Conservation (phyloP, 2,797 vertebrate genomes). For the Cryptoblepharus egeriae region DNA sequence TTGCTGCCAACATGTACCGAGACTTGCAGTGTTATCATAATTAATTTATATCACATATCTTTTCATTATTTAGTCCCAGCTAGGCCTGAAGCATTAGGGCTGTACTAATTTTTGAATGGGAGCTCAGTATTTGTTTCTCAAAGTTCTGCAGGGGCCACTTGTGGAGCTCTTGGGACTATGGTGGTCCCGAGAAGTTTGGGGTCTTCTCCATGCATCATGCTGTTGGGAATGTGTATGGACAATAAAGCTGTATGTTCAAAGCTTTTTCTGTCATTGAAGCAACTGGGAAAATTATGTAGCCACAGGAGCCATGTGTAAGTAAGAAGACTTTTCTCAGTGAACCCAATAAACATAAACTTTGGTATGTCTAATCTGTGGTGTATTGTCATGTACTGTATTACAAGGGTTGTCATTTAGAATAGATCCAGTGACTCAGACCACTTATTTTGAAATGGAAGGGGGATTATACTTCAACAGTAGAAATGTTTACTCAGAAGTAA, state of each 20-base stretch:
- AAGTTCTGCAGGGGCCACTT: conserved; percentile 6
- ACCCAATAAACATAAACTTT: neutral
- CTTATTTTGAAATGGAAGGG: too few relatives aligned
- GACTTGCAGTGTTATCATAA: conserved; percentile 15
- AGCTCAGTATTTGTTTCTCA: conserved; percentile 23
- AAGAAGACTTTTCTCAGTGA: neutral
- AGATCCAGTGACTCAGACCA: too few relatives aligned
- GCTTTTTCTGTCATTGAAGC: neutral
- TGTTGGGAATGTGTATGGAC: neutral
- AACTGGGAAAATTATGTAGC: neutral
- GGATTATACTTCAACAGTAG: too few relatives aligned
- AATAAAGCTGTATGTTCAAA: neutral
- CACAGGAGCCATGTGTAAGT: neutral
- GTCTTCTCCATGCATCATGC: neutral
- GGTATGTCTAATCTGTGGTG: neutral
- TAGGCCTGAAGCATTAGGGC: conserved; percentile 26
- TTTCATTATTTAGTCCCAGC: conserved; percentile 33
- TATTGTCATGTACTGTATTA: too few relatives aligned
- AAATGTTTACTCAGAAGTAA: too few relatives aligned
- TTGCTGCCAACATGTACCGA: conserved; percentile 39
- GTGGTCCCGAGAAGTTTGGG: neutral
- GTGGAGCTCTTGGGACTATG: neutral
- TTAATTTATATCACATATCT: conserved; percentile 57
- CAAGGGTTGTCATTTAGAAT: too few relatives aligned
- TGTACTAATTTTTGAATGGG: conserved; percentile 6